Conservation (phyloP, 2,888 invertebrate species). For the Catocala fraxini region DNA sequence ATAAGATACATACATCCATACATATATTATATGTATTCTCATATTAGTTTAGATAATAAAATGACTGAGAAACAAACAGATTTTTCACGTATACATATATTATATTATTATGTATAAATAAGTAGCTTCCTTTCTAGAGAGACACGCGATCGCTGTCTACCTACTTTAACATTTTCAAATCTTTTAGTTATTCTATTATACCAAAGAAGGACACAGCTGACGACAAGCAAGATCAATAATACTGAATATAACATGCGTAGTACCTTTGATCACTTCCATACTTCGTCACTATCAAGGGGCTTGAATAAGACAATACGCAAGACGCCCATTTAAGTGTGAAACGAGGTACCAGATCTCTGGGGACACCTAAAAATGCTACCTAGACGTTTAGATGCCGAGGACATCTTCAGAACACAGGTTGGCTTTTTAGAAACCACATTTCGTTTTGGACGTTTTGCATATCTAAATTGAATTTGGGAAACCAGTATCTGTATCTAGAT, state of each 20-base stretch:
- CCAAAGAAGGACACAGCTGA: too few relatives aligned
- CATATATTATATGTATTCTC: too few relatives aligned
- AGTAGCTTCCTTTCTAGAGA: too few relatives aligned
- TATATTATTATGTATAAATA: too few relatives aligned
- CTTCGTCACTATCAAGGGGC: conserved; percentile 27
- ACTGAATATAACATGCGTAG: conserved; percentile 15
- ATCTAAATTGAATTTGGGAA: conserved; percentile 36
- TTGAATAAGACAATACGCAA: conserved; percentile 50
- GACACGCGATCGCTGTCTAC: too few relatives aligned
- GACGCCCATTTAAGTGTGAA: conserved; percentile 38
- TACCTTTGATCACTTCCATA: conserved; percentile 19
- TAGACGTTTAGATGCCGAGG: conserved; percentile 15
- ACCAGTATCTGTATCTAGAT: conserved; percentile 3
- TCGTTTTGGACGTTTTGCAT: conserved; percentile 29
- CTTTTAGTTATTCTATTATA: too few relatives aligned
- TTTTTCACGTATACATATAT: too few relatives aligned
- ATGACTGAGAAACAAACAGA: too few relatives aligned
- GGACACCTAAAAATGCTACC: conserved; percentile 28
- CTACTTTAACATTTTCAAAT: too few relatives aligned
- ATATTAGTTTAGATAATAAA: too few relatives aligned
- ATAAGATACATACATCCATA: too few relatives aligned
- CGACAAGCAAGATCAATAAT: background rate
- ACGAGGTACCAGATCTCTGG: conserved; percentile 36
- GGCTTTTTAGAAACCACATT: conserved; percentile 6
- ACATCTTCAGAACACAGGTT: conserved; percentile 17